Conservation (phyloP, 2,797 vertebrate species). For the Garrulus glandarius region DNA sequence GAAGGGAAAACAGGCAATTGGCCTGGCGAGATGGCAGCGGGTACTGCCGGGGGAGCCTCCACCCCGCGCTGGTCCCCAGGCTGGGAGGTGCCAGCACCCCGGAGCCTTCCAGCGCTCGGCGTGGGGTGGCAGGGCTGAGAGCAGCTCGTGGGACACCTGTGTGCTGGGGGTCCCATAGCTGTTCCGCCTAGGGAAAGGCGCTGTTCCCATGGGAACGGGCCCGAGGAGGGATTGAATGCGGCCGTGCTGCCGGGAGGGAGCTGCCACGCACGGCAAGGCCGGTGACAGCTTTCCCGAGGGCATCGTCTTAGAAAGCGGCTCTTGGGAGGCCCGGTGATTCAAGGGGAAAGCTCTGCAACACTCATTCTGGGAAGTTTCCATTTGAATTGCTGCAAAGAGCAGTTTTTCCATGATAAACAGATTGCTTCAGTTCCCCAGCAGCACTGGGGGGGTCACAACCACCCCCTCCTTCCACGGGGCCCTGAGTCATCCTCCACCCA, state of each 20-base stretch:
- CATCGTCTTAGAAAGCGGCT: constrained; percentile 17
- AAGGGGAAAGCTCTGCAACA: constrained; percentile 59
- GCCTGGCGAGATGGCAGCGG: accelerated
- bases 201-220: accelerated
- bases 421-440: constrained; percentile 59
- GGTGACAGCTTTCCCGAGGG: background rate
- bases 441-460: background rate
- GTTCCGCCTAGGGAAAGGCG: accelerated
- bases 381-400: constrained; percentile 53
- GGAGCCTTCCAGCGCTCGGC: background rate
- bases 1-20: background rate
- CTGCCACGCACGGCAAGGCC: accelerated
- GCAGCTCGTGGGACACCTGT: accelerated
- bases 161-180: accelerated
- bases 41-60: background rate
- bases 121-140: accelerated
- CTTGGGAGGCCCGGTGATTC: constrained; percentile 17
- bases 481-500: constrained; percentile 46
- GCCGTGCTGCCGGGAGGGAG: background rate
- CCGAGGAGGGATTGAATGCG: accelerated
- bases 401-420: constrained; percentile 64
- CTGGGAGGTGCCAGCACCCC: background rate
- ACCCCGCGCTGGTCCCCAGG: accelerated
- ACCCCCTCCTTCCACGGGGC: background rate
- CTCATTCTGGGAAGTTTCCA: constrained; percentile 66